Conservation (phyloP, 1,140 invertebrate genomes). For the Aethina tumida region DNA sequence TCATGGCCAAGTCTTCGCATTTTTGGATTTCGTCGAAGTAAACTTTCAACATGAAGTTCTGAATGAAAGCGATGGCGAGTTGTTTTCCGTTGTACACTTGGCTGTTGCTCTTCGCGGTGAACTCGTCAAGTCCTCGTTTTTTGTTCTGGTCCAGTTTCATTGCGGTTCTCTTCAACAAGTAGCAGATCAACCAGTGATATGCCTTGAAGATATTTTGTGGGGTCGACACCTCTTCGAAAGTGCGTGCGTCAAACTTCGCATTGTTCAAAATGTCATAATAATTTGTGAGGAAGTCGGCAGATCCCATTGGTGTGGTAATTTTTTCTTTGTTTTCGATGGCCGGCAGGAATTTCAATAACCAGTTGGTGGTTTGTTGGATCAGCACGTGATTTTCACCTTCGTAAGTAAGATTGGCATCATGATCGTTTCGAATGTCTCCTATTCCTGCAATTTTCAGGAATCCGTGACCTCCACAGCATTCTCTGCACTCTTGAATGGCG, state of each 20-base stretch:
- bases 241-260: conserved; percentile 38
- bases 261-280: conserved; percentile 39
- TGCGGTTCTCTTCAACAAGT: conserved; percentile 60
- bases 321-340: conserved; percentile 37
- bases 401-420: conserved; percentile 87
- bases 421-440: conserved; percentile 69
- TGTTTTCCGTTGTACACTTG: conserved; percentile 74
- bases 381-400: conserved; percentile 94
- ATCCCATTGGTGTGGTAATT: conserved; percentile 46
- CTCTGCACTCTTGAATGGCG: conserved; percentile 80
- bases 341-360: conserved; percentile 58
- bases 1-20: conserved; percentile 37
- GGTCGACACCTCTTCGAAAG: conserved; percentile 44
- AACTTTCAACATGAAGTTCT: conserved; percentile 52
- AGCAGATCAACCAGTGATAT: conserved; percentile 77
- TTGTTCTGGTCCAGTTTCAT: conserved; percentile 47
- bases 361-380: conserved; percentile 87
- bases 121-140: conserved; percentile 50
- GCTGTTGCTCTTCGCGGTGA: conserved; percentile 66
- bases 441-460: conserved; percentile 65
- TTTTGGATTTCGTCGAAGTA: conserved; percentile 45
- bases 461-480: conserved; percentile 79
- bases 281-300: conserved; percentile 49
- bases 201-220: conserved; percentile 59
- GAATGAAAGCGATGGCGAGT: conserved; percentile 64